Evolutionary conservation across 2,797 vertebrate genomes (phyloP).

Genomic region (Acanthiza pusilla): DNA sequence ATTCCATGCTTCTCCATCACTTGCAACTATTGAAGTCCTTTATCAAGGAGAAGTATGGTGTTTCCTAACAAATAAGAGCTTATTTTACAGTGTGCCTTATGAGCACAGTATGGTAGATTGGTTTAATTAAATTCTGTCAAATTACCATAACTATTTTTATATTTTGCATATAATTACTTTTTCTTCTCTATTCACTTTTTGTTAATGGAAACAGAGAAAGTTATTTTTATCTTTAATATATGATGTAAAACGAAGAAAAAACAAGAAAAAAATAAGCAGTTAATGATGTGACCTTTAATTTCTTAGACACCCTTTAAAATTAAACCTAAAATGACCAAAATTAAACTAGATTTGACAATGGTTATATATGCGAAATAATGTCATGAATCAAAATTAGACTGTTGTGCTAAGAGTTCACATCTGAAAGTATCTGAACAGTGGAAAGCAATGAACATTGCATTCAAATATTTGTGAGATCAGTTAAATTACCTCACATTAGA

Average conservation of each 20-base stretch:
- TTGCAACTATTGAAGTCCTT: constrained; percentile 27
- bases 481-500: background rate
- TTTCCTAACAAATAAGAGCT: constrained; percentile 44
- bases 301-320: constrained; percentile 37
- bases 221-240: background rate
- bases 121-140: constrained; percentile 86
- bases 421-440: background rate
- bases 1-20: constrained; percentile 38
- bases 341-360: constrained; percentile 11
- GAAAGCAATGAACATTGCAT: background rate
- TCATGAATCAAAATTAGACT: background rate
- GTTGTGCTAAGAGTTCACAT: background rate
- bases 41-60: constrained; percentile 38
- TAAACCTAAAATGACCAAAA: constrained; percentile 39
- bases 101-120: constrained; percentile 77
- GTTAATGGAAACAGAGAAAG: constrained; percentile 59
- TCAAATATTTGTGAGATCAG: background rate
- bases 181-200: constrained; percentile 66
- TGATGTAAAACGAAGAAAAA: constrained; percentile 23
- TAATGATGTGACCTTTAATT: constrained; percentile 63
- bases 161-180: constrained; percentile 79
- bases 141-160: constrained; percentile 85
- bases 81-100: constrained; percentile 70
- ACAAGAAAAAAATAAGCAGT: background rate
- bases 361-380: background rate